A percentile compares a stretch with the other conserved stretches of the same genome.
phyloP scores from a whole-genome alignment of 1,140 invertebrate species.

The Lordiphosa stackelbergi region DNA sequence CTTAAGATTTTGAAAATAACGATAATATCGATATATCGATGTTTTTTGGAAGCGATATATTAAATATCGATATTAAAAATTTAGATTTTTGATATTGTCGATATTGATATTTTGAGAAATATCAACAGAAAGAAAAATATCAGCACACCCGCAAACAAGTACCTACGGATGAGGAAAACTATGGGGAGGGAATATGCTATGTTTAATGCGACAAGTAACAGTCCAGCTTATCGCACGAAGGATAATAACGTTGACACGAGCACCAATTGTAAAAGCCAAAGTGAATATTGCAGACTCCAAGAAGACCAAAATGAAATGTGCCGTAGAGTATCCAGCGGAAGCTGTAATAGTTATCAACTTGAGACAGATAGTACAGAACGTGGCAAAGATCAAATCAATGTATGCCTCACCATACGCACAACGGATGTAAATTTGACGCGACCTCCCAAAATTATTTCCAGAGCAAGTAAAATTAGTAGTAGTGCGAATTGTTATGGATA shows the following conservation, averaged over 20 bases:
- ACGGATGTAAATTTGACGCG: neutral
- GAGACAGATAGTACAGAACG: neutral
- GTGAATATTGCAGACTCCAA: neutral
- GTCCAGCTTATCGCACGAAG: slow-evolving; percentile 7
- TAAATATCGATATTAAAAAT: too few species aligned
- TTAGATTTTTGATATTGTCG: too few species aligned
- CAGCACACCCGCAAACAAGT: neutral
- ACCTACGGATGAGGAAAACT: neutral
- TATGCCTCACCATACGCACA: slow-evolving; percentile 17
- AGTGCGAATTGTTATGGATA: too few species aligned
- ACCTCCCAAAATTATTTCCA: neutral
- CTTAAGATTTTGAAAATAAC: too few species aligned
- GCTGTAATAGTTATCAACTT: neutral
- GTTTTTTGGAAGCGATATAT: too few species aligned
- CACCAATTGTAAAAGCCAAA: slow-evolving; percentile 5
- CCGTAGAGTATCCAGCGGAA: slow-evolving; percentile 19
- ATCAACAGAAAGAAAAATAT: too few species aligned
- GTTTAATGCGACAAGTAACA: neutral
- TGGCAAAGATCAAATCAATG: slow-evolving; percentile 16
- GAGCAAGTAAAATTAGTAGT: neutral
- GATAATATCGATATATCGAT: too few species aligned
- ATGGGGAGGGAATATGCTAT: neutral
- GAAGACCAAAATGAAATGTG: neutral
- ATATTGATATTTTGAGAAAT: too few species aligned
- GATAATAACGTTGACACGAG: slow-evolving; percentile 7